Conservation (phyloP, 2,888 invertebrate genomes). For the Amphipoea lucens region DNA sequence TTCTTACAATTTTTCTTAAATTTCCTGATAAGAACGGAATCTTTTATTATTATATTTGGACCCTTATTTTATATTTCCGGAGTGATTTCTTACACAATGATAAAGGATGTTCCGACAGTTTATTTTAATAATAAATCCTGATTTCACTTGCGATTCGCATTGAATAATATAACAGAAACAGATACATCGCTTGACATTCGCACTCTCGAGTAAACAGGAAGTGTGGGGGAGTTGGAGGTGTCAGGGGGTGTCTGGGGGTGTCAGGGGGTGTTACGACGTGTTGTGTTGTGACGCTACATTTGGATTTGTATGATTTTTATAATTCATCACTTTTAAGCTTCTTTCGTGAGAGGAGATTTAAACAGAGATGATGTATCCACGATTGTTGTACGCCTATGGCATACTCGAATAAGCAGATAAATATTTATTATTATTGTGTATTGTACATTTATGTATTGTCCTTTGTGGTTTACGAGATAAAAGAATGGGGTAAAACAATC, state of each 20-base stretch:
- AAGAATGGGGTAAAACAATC: background rate
- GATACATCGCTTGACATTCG: conserved; percentile 39
- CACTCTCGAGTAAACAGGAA: conserved; percentile 46
- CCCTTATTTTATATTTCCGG: conserved; percentile 10
- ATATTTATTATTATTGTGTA: background rate
- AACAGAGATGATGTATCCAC: background rate
- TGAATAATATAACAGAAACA: conserved; percentile 38
- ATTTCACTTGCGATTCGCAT: conserved; percentile 20
- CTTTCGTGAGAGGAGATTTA: conserved; percentile 6
- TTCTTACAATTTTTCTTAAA: background rate
- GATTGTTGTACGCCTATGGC: background rate
- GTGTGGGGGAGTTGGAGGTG: conserved; percentile 17
- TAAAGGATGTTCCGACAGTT: background rate
- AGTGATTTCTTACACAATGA: conserved; percentile 6
- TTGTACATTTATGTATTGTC: background rate
- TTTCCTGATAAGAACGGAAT: background rate
- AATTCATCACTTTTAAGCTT: conserved; percentile 27
- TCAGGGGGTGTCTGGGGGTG: conserved; percentile 11
- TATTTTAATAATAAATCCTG: conserved; percentile 35
- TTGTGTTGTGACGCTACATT: conserved; percentile 27
- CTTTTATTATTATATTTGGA: conserved; percentile 5
- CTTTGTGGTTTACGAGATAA: background rate
- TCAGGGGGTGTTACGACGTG: conserved; percentile 7
- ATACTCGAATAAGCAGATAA: background rate
- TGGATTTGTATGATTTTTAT: conserved; percentile 33